Evolutionary conservation across 2,797 vertebrate species (phyloP).

Genomic region (Lithobates sylvaticus): DNA sequence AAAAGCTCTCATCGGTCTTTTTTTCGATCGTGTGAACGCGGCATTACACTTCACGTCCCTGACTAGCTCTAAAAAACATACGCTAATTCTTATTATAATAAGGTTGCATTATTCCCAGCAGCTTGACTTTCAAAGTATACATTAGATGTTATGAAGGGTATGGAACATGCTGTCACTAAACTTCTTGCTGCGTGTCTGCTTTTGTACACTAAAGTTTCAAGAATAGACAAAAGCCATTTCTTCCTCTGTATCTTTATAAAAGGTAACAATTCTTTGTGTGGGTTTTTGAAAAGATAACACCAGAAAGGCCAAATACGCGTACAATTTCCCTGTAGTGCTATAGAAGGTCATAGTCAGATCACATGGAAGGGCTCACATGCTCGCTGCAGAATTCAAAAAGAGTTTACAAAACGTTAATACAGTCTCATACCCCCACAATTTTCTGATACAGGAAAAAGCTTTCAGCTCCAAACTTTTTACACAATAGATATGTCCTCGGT

Average conservation of each 20-base stretch:
- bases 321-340: conserved; percentile 10
- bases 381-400: too few relatives aligned
- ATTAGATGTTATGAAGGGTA: conserved; percentile 20
- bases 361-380: too few relatives aligned
- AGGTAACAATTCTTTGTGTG: conserved; percentile 7
- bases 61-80: too few relatives aligned
- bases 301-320: not conserved
- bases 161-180: not conserved
- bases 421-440: too few relatives aligned
- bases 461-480: too few relatives aligned
- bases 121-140: not conserved
- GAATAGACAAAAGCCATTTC: conserved; percentile 6
- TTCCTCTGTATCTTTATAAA: conserved; percentile 19
- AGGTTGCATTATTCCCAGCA: not conserved
- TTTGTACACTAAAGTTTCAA: not conserved
- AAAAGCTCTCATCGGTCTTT: too few relatives aligned
- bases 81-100: not conserved
- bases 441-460: too few relatives aligned
- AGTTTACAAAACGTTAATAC: too few relatives aligned
- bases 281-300: conserved; percentile 8
- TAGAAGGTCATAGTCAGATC: not conserved
- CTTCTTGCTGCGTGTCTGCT: conserved; percentile 3
- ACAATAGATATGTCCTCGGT: too few relatives aligned
- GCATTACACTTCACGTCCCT: too few relatives aligned
- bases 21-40: too few relatives aligned